Base-by-base conservation (phyloP, 2,113 vertebrate genomes). In the Porphyrio hochstetteri region DNA sequence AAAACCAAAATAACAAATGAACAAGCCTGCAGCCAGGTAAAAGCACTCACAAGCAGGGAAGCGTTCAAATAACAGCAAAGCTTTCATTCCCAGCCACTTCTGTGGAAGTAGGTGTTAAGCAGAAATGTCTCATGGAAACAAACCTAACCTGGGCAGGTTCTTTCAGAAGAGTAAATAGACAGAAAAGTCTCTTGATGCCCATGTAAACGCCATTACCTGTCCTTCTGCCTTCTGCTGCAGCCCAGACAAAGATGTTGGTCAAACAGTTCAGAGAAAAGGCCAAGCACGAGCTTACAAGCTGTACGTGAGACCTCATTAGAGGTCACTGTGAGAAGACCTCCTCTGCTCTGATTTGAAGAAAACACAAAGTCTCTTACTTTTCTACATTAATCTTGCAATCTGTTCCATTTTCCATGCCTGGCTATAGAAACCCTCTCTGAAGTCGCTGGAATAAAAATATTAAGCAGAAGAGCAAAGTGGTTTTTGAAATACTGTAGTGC, bases 401-500 rank as follows among this genome's bases (percentile, higher is more conserved):
- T 86, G 57, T 71, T 95, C 81, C 71, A 88, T 96, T 96, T 97
- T 96, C 94, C 84, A 76, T 29, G n/a, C 93, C 94, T 95, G 74
- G 95, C 91, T 90, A 64, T 16, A 91, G 84, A 86, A 96, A 90
- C 36, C 13, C 42, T 74, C 69, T 67, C 76, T 72, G 76, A 87
- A 86, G 56, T 63, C 24, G 46, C 72, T 67, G 76, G 83, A 92
- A 86, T 71, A 94, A 98, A 96, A 97, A 96, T 67, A 97, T 84
- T 87, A 96, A 93, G 91, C 74, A 40, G 67, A 95, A 97, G 81
- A 94, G 67, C 85, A 84, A 95, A 95, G 95, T 96, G 95, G 95
- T 95, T 97, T 97, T 96, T 90, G 94, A 97, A 98, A 97, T 95
- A 95, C 88, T 75, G 81, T 57, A 84, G 63, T 95, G 79, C 96